These are phyloP conservation scores for Xiphias gladius DNA, from an alignment of 2,113 vertebrate species.

Conservation along the genomic window DNA sequence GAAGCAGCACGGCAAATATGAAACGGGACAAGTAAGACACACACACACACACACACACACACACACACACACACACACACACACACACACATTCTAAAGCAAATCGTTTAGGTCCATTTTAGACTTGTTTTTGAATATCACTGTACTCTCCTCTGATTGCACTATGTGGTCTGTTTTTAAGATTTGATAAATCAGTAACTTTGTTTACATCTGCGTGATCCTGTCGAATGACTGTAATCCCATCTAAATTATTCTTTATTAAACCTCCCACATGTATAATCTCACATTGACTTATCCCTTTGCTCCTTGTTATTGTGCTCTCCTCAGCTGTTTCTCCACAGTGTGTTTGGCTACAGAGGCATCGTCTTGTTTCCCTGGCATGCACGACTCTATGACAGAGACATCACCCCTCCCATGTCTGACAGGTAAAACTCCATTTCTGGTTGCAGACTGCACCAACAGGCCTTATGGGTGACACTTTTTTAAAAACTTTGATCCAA, in stretches of 20 bases:
- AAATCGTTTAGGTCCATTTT: neutral
- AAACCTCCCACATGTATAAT: slow-evolving; percentile 37
- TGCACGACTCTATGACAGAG: slow-evolving; percentile 95
- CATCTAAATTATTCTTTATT: slow-evolving; percentile 19
- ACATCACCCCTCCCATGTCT: slow-evolving; percentile 90
- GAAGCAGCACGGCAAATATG: slow-evolving; percentile 96
- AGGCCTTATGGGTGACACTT: neutral
- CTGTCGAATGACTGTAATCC: slow-evolving; percentile 49
- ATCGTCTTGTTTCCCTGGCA: slow-evolving; percentile 98
- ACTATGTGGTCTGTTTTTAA: slow-evolving; percentile 1
- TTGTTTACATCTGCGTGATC: slow-evolving; percentile 16
- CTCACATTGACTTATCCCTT: slow-evolving; percentile 17
- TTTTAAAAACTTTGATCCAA: neutral
- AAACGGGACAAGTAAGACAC: slow-evolving; percentile 92
- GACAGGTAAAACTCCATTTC: slow-evolving; percentile 86
- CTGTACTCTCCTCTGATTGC: neutral
- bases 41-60: neutral
- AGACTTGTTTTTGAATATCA: neutral
- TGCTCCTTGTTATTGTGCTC: slow-evolving; percentile 42
- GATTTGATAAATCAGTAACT: slow-evolving; percentile 5
- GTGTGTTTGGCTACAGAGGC: slow-evolving; percentile 96
- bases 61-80: neutral
- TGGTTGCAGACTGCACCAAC: neutral
- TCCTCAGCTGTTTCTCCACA: slow-evolving; percentile 95
- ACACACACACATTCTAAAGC: neutral